Base-by-base conservation (phyloP, 1,140 invertebrate genomes). In the Drosophila paulistorum region DNA sequence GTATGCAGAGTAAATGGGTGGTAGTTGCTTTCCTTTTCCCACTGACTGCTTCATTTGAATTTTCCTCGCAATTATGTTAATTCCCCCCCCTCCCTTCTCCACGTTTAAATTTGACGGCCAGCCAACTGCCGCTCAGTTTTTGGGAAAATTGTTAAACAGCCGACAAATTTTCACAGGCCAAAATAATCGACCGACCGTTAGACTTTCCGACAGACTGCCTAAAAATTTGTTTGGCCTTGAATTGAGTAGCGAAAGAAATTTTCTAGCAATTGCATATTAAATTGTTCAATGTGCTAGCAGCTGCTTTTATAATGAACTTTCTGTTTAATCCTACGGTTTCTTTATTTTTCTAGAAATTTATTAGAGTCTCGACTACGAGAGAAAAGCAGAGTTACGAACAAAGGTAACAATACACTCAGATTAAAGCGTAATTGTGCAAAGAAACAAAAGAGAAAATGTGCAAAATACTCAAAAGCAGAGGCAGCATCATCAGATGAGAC, bases 211-310 rank as follows among this genome's bases (percentile, higher is more conserved):
- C 45, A 26, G 14, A 26, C 30, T 30, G 57, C 4, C 11, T 9
- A 33, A 11, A 30, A 10, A 9, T 10, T 39, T 51, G 17, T 17
- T 9, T 55, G 80, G n/a, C 75, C 68, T 68, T 75, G 48, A 73
- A 51, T 51, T 79, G 48, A 59, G 51, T 45, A 35, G 64, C 57
- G 54, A 81, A 85, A 85, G 68, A 74, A 78, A 85, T 79, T 85
- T 86, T 79, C 66, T 81, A 72, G 71, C 68, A 79, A 86, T 82
- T 76, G 83, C 79, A 79, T 76, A 87, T 82, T 60, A 82, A 85
- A 81, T 72, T 85, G 41, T 23, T 35, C 23, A 23, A 51, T 51
- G 10, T n/a, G 57, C 20, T 17, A 26, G 14, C 54, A 26, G 41
- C 39, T 39, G 68, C 20, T 75, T 74, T 75, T 63, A 68, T 75